These are phyloP conservation scores for Dermochelys coriacea DNA, from an alignment of 2,797 vertebrate genomes.

Conservation along the genomic window DNA sequence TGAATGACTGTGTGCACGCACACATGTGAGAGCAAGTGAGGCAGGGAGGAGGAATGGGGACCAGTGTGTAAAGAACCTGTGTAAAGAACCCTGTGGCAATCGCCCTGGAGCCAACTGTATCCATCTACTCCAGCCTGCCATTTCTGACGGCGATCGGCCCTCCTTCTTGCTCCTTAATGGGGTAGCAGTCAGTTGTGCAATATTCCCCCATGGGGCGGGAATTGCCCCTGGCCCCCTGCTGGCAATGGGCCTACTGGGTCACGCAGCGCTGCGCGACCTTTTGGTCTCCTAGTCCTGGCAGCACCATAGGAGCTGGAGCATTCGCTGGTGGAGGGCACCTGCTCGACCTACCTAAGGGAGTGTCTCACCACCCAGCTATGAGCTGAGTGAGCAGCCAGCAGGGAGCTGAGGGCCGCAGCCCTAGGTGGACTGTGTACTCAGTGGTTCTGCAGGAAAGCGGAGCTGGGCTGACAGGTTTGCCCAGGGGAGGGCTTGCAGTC, in stretches of 20 bases:
- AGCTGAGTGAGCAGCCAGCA: background rate
- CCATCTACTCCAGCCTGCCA: background rate
- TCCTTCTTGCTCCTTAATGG: too few relatives aligned
- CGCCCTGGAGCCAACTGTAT: background rate
- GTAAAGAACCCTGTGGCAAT: background rate
- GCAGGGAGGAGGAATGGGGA: background rate
- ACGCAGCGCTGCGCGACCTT: too few relatives aligned
- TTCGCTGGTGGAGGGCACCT: background rate
- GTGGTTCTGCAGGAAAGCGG: background rate
- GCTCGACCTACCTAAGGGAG: background rate
- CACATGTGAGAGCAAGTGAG: background rate
- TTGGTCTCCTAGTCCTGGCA: background rate
- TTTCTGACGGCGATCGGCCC: background rate
- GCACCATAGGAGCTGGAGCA: background rate
- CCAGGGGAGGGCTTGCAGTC: background rate
- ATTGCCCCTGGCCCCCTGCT: background rate
- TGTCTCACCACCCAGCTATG: background rate
- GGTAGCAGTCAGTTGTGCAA: too few relatives aligned
- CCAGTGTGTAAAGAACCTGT: background rate
- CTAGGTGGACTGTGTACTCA: background rate
- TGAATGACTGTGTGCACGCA: too few relatives aligned
- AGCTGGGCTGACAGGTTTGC: slow-evolving; percentile 15
- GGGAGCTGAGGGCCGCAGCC: background rate
- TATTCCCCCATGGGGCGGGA: too few relatives aligned
- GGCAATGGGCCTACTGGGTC: too few relatives aligned